Percentiles rank a stretch among this genome's conserved stretches.
Evolutionary conservation across 2,113 vertebrate genomes (phyloP).

Genomic region (Chascanopsetta lugubris): DNA sequence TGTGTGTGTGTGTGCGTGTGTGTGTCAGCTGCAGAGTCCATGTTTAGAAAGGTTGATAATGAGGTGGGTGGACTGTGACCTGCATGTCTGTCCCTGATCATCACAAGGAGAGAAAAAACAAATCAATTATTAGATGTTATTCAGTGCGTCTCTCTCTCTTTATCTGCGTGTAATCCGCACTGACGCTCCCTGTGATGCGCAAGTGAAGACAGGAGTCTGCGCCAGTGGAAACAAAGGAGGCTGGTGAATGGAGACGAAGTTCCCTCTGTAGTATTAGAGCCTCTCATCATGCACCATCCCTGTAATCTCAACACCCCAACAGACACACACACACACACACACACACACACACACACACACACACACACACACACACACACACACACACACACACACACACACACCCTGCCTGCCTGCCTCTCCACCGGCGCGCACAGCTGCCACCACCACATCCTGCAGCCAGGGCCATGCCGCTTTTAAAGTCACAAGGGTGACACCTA

Average conservation of each 20-base stretch:
- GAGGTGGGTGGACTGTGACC: conserved; percentile 33
- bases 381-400: conserved; percentile 11
- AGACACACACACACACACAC: conserved; percentile 22
- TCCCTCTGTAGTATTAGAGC: conserved; percentile 21
- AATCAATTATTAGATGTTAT: conserved; percentile 37
- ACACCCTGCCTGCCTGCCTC: conserved; percentile 19
- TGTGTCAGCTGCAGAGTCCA: conserved; percentile 9
- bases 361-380: conserved; percentile 23
- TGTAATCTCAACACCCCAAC: conserved; percentile 44
- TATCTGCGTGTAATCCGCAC: conserved; percentile 24
- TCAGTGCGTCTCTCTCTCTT: not conserved
- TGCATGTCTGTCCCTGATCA: conserved; percentile 28
- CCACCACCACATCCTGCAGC: conserved; percentile 50
- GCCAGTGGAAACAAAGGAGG: not conserved
- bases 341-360: conserved; percentile 31
- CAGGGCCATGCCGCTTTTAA: conserved; percentile 63
- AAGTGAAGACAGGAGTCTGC: not conserved
- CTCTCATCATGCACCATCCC: conserved; percentile 35
- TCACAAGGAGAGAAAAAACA: conserved; percentile 28
- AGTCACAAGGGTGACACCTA: conserved; percentile 87
- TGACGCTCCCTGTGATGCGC: conserved; percentile 16
- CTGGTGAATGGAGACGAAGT: conserved; percentile 1
- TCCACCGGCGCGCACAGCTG: conserved; percentile 23
- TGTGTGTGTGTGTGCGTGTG: not conserved
- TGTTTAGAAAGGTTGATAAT: conserved; percentile 29